phyloP scores from a whole-genome alignment of 2,888 invertebrate genomes.

The Piscicola geometra region DNA sequence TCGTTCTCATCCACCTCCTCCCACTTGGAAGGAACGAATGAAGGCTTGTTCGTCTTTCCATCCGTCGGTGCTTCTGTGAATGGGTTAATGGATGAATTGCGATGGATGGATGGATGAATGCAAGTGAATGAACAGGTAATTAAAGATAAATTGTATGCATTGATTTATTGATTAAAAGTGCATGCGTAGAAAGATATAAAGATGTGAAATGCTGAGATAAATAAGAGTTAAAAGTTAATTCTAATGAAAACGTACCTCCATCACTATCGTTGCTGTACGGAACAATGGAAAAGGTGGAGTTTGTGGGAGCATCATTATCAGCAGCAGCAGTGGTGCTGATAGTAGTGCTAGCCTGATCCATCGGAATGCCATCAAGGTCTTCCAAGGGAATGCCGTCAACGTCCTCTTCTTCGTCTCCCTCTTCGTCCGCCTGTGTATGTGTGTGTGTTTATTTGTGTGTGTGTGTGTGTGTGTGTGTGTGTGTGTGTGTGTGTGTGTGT shows the following conservation, averaged over 20 bases:
- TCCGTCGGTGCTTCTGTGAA: background rate
- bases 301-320: conserved; percentile 17
- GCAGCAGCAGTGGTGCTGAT: too few species aligned
- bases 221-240: too few species aligned
- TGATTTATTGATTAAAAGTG: too few species aligned
- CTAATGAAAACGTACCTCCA: background rate
- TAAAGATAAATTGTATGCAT: too few species aligned
- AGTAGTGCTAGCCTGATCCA: conserved; percentile 43
- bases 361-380: conserved; percentile 49
- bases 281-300: conserved; percentile 25
- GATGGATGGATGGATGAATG: too few species aligned
- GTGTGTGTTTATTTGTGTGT: too few species aligned
- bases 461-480: too few species aligned
- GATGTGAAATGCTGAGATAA: too few species aligned
- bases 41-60: conserved; percentile 5
- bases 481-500: too few species aligned
- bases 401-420: conserved; percentile 44
- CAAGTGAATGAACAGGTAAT: too few species aligned
- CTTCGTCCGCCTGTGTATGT: conserved; percentile 19
- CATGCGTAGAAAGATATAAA: too few species aligned
- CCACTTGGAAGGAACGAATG: conserved; percentile 85
- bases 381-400: conserved; percentile 53
- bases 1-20: conserved; percentile 87
- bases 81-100: too few species aligned
- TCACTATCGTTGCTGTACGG: conserved; percentile 35